Conservation (phyloP, 2,797 vertebrate genomes). For the Gobionotothen gibberifrons region DNA sequence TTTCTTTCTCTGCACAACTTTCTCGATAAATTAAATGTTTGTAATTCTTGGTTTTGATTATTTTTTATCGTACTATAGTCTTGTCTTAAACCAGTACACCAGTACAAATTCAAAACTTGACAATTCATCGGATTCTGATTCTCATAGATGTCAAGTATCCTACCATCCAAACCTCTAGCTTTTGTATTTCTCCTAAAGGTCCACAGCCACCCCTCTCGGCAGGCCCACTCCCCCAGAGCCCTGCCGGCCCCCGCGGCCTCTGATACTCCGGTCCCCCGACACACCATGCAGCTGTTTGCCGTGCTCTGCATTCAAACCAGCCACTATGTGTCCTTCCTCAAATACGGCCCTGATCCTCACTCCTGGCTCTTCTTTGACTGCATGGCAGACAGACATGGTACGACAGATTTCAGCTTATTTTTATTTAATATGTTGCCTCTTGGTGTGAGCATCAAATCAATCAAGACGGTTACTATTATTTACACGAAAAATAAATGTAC, state of each 20-base stretch:
- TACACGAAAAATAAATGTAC: too few relatives aligned
- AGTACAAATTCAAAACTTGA: too few relatives aligned
- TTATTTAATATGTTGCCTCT: background rate
- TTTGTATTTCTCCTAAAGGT: conserved; percentile 69
- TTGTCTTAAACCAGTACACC: too few relatives aligned
- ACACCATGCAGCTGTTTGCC: conserved; percentile 84
- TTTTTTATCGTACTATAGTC: too few relatives aligned
- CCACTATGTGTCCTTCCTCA: conserved; percentile 89
- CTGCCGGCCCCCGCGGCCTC: conserved; percentile 52
- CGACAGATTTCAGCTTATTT: conserved; percentile 24
- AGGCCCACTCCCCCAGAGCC: conserved; percentile 69
- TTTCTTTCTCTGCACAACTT: too few relatives aligned
- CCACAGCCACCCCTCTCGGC: conserved; percentile 75
- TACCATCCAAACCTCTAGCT: background rate
- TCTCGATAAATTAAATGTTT: too few relatives aligned
- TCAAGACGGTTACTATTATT: too few relatives aligned
- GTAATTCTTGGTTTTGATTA: too few relatives aligned
- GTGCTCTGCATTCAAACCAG: conserved; percentile 89
- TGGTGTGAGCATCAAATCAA: background rate
- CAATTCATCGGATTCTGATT: too few relatives aligned
- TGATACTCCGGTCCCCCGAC: conserved; percentile 53
- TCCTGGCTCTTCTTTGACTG: conserved; percentile 91
- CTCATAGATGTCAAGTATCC: background rate
- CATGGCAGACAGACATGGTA: conserved; percentile 87
- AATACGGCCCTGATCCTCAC: conserved; percentile 76